Base-by-base conservation (phyloP, 1,140 invertebrate genomes). In the Lysiphlebus fabarum region DNA sequence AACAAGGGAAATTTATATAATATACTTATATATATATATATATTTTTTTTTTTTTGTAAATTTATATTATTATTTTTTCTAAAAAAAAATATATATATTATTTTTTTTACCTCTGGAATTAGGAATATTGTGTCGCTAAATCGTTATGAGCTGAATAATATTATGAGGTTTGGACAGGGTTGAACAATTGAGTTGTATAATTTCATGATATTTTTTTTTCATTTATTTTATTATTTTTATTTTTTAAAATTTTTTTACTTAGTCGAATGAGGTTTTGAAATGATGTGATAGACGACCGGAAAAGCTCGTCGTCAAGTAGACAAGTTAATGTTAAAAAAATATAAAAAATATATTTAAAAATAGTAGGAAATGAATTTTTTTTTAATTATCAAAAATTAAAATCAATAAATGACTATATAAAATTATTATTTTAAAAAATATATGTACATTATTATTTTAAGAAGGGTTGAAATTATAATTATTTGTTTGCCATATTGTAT, bases 401-500 rank as follows among this genome's bases (percentile, higher is more conserved):
- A 60, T 17, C 14, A 48, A 38, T 33, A 36, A 41, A 41, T 14
- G 38, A 8, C 43, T 42, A n/a, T n/a, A n/a, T n/a, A n/a, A n/a
- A n/a, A n/a, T n/a, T n/a, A n/a, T n/a, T n/a, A n/a, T n/a, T n/a
- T n/a, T n/a, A n/a, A n/a, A n/a, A 42, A 17, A n/a, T 8, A 10
- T 17, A 34, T 26, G 49, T 26, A 40, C 8, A 12, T 5, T 38
- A 45, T 57, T 57, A 62, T 62, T 62, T 58, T 58, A 33, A 49
- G 36, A 34, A 34, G 47, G 47, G 17, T 26, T 26, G 17, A 26
- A 26, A 26, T 26, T 26, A 4, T 26, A 26, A 26, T 26, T 26
- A 26, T 26, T 26, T 4, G 17, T 26, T 26, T 17, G 38, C 45
- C 45, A 55, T 60, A 38, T 43, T 58, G 40, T 40, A 17, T 59